These are phyloP conservation scores for Aricia artaxerxes DNA, from an alignment of 2,888 invertebrate genomes.

Conservation along the genomic window DNA sequence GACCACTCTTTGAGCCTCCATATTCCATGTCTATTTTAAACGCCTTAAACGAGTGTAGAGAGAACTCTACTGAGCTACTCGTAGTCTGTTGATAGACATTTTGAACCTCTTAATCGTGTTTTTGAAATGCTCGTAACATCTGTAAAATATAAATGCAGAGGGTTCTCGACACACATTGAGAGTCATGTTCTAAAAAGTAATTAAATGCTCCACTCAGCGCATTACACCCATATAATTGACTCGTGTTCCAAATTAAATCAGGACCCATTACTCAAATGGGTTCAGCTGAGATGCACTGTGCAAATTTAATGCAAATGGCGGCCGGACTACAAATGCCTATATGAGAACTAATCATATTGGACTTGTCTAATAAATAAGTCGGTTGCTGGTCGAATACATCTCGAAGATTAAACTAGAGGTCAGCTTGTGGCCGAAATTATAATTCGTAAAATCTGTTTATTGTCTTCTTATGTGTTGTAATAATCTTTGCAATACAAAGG, in stretches of 20 bases:
- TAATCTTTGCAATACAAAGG: no score
- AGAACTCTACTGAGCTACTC: no score
- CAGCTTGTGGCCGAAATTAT: not conserved
- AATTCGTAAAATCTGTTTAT: no score
- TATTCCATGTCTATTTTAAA: no score
- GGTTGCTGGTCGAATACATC: not conserved
- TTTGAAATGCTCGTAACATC: not conserved
- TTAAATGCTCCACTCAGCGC: not conserved
- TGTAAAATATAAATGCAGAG: not conserved
- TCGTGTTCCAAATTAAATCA: conserved; percentile 19
- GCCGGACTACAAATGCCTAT: not conserved
- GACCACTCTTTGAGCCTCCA: no score
- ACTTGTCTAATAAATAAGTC: conserved; percentile 1
- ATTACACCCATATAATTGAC: conserved; percentile 8
- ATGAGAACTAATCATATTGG: conserved; percentile 3
- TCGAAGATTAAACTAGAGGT: not conserved
- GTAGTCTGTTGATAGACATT: not conserved
- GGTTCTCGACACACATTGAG: not conserved
- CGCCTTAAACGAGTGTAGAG: no score
- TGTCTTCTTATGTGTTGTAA: no score
- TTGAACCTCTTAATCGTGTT: not conserved
- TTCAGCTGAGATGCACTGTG: conserved; percentile 7
- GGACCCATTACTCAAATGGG: conserved; percentile 14
- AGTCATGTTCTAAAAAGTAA: not conserved
- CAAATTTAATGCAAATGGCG: conserved; percentile 7